A percentile compares a stretch with the other conserved stretches of the same genome.
Evolutionary conservation across 2,888 invertebrate genomes (phyloP).

Genomic region (Germaria angustata): DNA sequence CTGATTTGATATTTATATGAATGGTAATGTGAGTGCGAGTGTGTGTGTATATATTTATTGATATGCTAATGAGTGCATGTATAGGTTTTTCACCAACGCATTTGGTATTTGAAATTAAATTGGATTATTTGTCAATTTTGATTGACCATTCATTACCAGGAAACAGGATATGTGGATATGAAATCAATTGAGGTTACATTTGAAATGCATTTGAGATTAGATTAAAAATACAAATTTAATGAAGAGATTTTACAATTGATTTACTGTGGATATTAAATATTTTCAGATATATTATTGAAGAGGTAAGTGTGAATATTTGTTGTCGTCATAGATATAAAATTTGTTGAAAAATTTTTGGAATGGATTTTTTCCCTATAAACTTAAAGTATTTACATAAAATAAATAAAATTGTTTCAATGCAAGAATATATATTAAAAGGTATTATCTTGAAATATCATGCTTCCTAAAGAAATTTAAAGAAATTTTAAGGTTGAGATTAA

Average conservation of each 20-base stretch:
- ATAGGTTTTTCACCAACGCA: constrained; percentile 11
- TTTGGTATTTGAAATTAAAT: constrained; percentile 58
- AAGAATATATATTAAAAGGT: too few relatives aligned
- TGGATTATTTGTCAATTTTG: constrained; percentile 65
- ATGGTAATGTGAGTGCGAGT: not conserved
- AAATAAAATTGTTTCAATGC: too few relatives aligned
- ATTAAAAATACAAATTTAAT: constrained; percentile 46
- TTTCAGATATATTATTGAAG: not conserved
- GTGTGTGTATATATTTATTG: not conserved
- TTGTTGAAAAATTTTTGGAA: not conserved
- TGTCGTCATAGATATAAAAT: not conserved
- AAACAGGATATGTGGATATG: constrained; percentile 59
- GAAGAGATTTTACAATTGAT: constrained; percentile 43
- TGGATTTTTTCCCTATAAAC: too few relatives aligned
- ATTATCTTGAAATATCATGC: too few relatives aligned
- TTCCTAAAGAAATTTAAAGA: too few relatives aligned
- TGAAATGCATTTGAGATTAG: constrained; percentile 33
- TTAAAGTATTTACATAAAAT: too few relatives aligned
- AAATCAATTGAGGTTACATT: constrained; percentile 65
- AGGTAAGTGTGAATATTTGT: constrained; percentile 1
- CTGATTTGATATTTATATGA: constrained; percentile 31
- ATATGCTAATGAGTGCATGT: constrained; percentile 3
- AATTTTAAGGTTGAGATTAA: too few relatives aligned
- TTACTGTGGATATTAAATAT: constrained; percentile 26
- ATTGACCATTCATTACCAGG: constrained; percentile 66